A percentile compares a stretch with the other conserved stretches of the same genome.
phyloP scores from a whole-genome alignment of 1,140 invertebrate genomes.

The Ptiloglossa arizonensis region DNA sequence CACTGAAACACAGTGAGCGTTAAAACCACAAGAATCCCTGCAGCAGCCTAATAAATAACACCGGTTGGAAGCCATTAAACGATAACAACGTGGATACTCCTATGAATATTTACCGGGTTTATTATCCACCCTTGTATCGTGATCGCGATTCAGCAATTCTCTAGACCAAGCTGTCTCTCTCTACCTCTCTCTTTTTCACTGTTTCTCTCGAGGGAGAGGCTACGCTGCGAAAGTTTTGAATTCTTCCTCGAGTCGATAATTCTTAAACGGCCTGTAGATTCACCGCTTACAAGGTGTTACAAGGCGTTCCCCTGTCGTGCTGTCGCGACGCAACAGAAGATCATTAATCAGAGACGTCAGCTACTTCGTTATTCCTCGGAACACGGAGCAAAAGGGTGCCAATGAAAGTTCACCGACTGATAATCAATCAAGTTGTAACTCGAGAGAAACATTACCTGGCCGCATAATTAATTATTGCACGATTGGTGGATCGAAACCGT shows the following conservation, averaged over 20 bases:
- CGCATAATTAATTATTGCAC: background rate
- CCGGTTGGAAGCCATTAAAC: background rate
- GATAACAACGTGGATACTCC: background rate
- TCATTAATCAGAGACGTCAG: slow-evolving; percentile 35
- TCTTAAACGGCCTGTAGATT: background rate
- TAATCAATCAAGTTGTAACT: slow-evolving; percentile 11
- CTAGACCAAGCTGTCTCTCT: background rate
- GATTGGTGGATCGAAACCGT: background rate
- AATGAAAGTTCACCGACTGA: slow-evolving; percentile 9
- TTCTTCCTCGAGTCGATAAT: background rate
- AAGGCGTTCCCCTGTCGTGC: background rate
- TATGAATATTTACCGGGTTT: slow-evolving; percentile 16
- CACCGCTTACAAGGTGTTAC: slow-evolving; percentile 16
- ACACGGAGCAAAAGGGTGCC: background rate
- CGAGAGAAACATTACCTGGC: background rate
- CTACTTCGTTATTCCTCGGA: slow-evolving; percentile 26
- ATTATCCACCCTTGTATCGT: background rate
- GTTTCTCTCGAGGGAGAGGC: background rate
- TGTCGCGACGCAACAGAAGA: background rate
- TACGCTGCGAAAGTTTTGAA: slow-evolving; percentile 9
- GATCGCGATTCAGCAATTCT: background rate
- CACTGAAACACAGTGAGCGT: no score
- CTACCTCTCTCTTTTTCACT: no score
- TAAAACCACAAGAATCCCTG: background rate
- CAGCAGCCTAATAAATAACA: no score